Conservation (phyloP, 2,113 vertebrate species). For the Rhabdornis inornatus region DNA sequence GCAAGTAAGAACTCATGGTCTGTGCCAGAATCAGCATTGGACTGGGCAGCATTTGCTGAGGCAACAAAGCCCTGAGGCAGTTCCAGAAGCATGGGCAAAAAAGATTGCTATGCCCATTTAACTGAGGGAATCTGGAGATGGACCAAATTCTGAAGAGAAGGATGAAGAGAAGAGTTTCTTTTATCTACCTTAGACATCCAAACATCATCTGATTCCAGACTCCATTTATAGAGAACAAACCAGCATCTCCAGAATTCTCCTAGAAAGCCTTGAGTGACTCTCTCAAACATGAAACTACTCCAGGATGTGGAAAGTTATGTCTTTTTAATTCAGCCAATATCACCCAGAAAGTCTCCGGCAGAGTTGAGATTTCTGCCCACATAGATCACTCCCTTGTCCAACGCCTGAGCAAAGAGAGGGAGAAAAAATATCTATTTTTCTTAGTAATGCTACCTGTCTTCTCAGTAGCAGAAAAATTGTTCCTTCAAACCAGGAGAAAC, state of each 20-base stretch:
- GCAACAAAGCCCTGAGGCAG: background rate
- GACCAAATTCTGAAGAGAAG: background rate
- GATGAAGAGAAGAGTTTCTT: background rate
- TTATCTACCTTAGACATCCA: background rate
- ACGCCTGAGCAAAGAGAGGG: background rate
- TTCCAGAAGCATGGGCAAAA: background rate
- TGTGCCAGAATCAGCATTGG: background rate
- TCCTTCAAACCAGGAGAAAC: conserved; percentile 23
- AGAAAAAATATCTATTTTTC: background rate
- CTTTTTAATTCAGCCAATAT: background rate
- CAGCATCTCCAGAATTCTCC: background rate
- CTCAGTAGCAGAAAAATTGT: background rate
- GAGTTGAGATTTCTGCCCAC: background rate
- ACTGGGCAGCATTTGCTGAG: background rate
- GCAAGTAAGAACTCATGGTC: background rate
- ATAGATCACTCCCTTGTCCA: background rate
- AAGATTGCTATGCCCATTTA: background rate
- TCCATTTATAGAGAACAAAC: background rate
- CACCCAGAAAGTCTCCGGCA: background rate
- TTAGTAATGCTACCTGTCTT: background rate
- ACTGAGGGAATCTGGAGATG: background rate
- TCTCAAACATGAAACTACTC: background rate
- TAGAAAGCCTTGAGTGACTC: background rate
- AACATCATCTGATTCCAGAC: background rate
- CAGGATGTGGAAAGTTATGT: background rate